Evolutionary conservation across 1,140 invertebrate species (phyloP).

Genomic region (Lamellibrachia luymesi): DNA sequence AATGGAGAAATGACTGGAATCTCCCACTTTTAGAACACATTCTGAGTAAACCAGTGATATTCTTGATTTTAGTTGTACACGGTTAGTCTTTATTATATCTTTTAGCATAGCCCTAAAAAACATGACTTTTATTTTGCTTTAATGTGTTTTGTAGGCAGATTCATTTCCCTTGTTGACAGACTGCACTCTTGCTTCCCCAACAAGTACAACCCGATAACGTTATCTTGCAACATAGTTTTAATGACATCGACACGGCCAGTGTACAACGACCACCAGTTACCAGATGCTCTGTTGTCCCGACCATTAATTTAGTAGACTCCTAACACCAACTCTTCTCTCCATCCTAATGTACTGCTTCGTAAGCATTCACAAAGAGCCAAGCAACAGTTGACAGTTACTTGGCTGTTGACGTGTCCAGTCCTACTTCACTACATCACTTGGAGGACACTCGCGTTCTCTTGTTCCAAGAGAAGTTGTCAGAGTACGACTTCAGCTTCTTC

Average conservation of each 20-base stretch:
- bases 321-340: background rate
- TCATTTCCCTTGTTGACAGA: too few species aligned
- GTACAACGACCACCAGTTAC: background rate
- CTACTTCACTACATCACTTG: slow-evolving; percentile 68
- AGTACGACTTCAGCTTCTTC: slow-evolving; percentile 79
- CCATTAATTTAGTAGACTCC: background rate
- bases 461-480: slow-evolving; percentile 94
- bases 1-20: too few species aligned
- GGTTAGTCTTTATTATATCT: too few species aligned
- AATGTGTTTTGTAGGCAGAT: too few species aligned
- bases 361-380: background rate
- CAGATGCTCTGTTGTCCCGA: background rate
- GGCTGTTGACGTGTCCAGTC: too few species aligned
- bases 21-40: too few species aligned
- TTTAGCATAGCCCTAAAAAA: too few species aligned
- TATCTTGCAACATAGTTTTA: background rate
- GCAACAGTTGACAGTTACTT: background rate
- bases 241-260: background rate
- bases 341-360: background rate
- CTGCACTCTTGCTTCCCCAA: too few species aligned
- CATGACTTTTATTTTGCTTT: too few species aligned
- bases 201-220: background rate
- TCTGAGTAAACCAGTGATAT: too few species aligned
- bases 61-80: too few species aligned
- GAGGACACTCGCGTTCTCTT: slow-evolving; percentile 89